These are phyloP conservation scores for Acanthis flammea DNA, from an alignment of 2,797 vertebrate species.

Conservation along the genomic window DNA sequence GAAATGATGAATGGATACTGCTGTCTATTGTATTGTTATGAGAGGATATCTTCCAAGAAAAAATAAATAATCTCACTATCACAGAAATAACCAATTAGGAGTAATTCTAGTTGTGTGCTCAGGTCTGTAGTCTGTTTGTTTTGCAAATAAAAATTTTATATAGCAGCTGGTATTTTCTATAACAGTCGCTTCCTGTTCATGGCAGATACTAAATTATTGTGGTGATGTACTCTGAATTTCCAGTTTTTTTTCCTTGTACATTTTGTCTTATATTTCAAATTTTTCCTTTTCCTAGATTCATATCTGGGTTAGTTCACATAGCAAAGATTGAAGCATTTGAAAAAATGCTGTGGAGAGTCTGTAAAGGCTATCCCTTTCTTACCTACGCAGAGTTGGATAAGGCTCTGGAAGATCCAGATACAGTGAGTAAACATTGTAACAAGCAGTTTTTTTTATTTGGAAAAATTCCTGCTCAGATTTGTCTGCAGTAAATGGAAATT, in stretches of 20 bases:
- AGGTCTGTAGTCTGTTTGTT: background rate
- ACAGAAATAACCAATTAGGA: background rate
- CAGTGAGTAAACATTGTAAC: slow-evolving; percentile 76
- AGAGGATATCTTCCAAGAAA: background rate
- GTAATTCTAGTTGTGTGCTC: background rate
- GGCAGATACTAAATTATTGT: background rate
- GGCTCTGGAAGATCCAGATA: slow-evolving; percentile 86
- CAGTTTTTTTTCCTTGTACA: background rate
- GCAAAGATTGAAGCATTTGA: slow-evolving; percentile 94
- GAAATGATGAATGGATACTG: background rate
- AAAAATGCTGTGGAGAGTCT: slow-evolving; percentile 94
- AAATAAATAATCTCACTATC: background rate
- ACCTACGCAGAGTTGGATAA: slow-evolving; percentile 90
- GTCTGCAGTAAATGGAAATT: background rate
- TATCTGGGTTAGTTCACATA: slow-evolving; percentile 91
- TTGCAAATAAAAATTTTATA: background rate
- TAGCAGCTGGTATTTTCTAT: background rate
- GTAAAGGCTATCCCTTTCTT: slow-evolving; percentile 94
- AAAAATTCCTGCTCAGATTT: background rate
- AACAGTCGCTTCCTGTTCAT: background rate
- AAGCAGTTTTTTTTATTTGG: background rate
- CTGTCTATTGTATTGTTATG: rapidly evolving
- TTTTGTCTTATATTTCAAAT: background rate
- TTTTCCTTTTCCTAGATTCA: slow-evolving; percentile 78
- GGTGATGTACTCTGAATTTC: background rate